Percentiles rank a stretch among this genome's conserved stretches.
Conservation (phyloP, 2,888 invertebrate species). For the Thumatha senex region DNA sequence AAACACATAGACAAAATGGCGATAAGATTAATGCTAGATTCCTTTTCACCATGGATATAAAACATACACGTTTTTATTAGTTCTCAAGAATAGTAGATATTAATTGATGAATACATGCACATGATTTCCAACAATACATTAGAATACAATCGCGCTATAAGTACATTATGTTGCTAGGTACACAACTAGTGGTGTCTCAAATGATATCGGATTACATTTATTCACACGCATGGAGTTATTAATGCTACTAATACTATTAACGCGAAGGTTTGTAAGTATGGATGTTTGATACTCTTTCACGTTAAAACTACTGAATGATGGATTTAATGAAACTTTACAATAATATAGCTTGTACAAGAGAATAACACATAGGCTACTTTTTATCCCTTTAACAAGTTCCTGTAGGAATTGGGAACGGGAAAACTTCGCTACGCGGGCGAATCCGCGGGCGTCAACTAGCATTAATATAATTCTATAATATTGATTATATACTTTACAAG, state of each 20-base stretch:
- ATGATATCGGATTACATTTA: background rate
- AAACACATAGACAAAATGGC: background rate
- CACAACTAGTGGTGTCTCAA: slow-evolving; percentile 1
- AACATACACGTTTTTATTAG: background rate
- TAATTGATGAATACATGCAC: slow-evolving; percentile 20
- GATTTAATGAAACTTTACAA: no score
- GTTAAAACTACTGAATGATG: no score
- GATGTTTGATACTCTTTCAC: no score
- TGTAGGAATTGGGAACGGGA: no score
- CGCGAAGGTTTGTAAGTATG: no score
- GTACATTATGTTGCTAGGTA: slow-evolving; percentile 6
- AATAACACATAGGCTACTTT: no score
- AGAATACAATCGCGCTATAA: slow-evolving; percentile 1
- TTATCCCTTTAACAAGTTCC: no score
- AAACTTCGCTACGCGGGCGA: no score
- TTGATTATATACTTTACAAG: no score
- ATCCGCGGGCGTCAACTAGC: no score
- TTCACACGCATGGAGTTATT: background rate
- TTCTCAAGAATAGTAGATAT: background rate
- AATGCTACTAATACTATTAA: background rate
- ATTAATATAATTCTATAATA: no score
- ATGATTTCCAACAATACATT: slow-evolving; percentile 2
- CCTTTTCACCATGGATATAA: background rate
- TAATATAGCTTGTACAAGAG: no score
- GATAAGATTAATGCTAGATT: background rate